Base-by-base conservation (phyloP, 2,888 invertebrate species). In the Erebia ligea region DNA sequence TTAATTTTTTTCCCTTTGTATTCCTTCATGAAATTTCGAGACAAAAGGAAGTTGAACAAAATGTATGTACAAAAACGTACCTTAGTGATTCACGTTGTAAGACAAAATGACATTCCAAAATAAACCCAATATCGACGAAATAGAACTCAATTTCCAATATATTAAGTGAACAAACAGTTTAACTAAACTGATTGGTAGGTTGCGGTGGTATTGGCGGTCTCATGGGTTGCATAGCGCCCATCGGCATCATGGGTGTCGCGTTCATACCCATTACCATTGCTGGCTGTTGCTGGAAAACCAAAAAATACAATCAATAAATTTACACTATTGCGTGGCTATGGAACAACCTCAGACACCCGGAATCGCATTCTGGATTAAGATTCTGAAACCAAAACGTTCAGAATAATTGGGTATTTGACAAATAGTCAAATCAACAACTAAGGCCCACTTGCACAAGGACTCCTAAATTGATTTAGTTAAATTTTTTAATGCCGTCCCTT, bases 221-320 rank as follows among this genome's bases (percentile, higher is more conserved):
- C 88, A 91, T 88, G 56, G 92, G 92, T 57, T 82, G 84, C 63
- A 79, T 77, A 11, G 82, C 86, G 42, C 84, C 84, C 88, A 89
- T 86, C 1, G 88, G 87, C 88, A 90, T 87, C 86, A 90, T 88
- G 19, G 85, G 86, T 11, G 87, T 81, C 48, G 89, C 86, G 17
- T 80, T 82, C 90, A 92, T 90, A 45, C 91, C 91, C 90, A 92
- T 92, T 88, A 92, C 91, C 92, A 93, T 88, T 82, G 84, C 84
- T 84, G 90, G 90, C 86, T 91, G 92, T 88, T 93, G 92, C 92
- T 93, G 89, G 15, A 79, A 80, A 59, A 21, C 54, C 19, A 15
- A 58, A 57, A 67, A 9, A 58, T 25, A 19, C 9, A 11, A 15
- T 21, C 48, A 8, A 48, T 21, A 11, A 61, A 1, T 5, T 62